Percentiles rank a stretch among this genome's conserved stretches.
Conservation (phyloP, 1,140 invertebrate species). For the Globodera ellingtonae region DNA sequence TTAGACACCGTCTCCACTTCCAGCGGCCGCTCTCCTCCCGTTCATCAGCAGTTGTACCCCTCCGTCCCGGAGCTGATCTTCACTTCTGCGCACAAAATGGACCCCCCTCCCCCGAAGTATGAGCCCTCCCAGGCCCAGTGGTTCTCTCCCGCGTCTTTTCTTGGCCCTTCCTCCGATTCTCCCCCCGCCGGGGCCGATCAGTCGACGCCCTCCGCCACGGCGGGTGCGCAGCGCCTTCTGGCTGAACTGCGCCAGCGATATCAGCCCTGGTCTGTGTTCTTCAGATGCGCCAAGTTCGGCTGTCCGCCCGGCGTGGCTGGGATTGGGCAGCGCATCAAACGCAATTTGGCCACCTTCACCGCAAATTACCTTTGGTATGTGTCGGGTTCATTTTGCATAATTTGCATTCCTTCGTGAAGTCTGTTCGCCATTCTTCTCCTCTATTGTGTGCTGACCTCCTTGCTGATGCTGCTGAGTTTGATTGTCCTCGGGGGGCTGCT, state of each 20-base stretch:
- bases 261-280: constrained; percentile 46
- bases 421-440: constrained; percentile 44
- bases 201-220: constrained; percentile 1
- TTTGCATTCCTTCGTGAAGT: not conserved
- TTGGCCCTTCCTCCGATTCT: not conserved
- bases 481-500: constrained; percentile 42
- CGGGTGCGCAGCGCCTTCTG: constrained; percentile 14
- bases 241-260: constrained; percentile 29
- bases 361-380: constrained; percentile 46
- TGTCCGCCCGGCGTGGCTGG: constrained; percentile 24
- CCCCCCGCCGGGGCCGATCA: not conserved
- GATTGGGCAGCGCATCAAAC: constrained; percentile 41
- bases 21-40: not conserved
- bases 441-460: constrained; percentile 50
- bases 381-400: too few species aligned
- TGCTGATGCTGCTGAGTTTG: constrained; percentile 48
- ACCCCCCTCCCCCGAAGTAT: constrained; percentile 2
- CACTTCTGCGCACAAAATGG: not conserved
- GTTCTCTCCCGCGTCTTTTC: not conserved
- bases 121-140: not conserved
- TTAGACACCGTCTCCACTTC: not conserved
- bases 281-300: constrained; percentile 40
- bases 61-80: not conserved
- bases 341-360: constrained; percentile 41
- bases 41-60: not conserved